These are phyloP conservation scores for Dynastes maya DNA, from an alignment of 2,888 invertebrate species.

Conservation along the genomic window DNA sequence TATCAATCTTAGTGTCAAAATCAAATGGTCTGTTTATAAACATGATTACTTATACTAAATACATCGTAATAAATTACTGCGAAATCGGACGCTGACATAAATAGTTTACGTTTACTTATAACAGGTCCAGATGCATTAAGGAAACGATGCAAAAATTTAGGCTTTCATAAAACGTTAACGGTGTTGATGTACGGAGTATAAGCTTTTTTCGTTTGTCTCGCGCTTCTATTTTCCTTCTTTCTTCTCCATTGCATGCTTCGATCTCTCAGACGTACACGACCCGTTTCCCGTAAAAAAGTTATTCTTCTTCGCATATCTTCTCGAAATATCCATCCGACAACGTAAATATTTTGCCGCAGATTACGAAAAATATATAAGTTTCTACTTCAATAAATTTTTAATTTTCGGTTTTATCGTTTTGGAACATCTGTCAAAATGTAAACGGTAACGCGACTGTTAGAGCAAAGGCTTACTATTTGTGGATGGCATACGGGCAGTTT, in stretches of 20 bases:
- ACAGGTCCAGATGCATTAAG: constrained; percentile 9
- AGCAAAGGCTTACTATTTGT: too few relatives aligned
- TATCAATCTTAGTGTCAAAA: too few relatives aligned
- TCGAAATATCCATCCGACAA: not conserved
- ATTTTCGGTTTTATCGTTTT: constrained; percentile 1
- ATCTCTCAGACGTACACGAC: too few relatives aligned
- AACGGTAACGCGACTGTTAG: not conserved
- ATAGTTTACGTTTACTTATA: constrained; percentile 2
- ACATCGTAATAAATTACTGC: not conserved
- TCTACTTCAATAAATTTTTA: constrained; percentile 13
- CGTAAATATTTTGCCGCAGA: constrained; percentile 13
- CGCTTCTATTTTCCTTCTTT: too few relatives aligned
- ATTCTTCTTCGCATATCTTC: constrained; percentile 5
- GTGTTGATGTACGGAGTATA: too few relatives aligned
- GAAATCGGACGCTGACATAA: constrained; percentile 3
- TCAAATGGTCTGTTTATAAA: too few relatives aligned
- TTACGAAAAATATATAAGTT: constrained; percentile 15
- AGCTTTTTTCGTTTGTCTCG: too few relatives aligned
- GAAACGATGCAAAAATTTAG: constrained; percentile 11
- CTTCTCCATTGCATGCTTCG: too few relatives aligned
- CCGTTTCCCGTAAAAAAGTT: not conserved
- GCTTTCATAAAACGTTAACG: constrained; percentile 1
- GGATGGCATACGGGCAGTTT: too few relatives aligned
- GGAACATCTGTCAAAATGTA: constrained; percentile 6
- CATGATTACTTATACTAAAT: too few relatives aligned